phyloP scores from a whole-genome alignment of 2,113 vertebrate species.

The Ivindomyrus marchei region DNA sequence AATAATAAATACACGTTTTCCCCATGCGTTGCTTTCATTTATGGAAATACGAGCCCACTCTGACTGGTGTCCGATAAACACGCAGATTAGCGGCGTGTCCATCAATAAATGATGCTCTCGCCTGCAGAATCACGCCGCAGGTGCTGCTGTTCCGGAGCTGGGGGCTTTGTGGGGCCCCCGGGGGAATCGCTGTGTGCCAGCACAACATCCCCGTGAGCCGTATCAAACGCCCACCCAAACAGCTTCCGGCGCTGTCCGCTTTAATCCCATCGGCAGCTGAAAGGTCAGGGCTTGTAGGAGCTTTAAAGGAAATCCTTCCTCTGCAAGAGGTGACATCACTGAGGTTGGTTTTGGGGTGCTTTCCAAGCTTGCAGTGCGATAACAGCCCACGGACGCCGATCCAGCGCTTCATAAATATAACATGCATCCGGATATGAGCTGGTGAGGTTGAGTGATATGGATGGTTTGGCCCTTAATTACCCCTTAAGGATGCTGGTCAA shows the following conservation, averaged over 20 bases:
- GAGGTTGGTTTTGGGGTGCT: background rate
- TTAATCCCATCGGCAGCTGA: background rate
- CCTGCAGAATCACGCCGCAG: background rate
- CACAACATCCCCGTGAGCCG: background rate
- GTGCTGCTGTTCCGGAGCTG: background rate
- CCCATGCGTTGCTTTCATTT: background rate
- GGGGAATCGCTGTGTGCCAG: background rate
- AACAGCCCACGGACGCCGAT: background rate
- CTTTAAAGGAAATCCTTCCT: background rate
- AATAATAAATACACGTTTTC: background rate
- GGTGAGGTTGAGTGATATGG: too few relatives aligned
- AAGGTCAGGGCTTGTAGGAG: background rate
- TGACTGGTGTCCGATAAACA: slow-evolving; percentile 25
- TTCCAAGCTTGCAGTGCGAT: background rate
- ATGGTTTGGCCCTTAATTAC: background rate
- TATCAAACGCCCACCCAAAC: background rate
- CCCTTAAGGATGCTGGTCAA: too few relatives aligned
- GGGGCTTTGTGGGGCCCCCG: background rate
- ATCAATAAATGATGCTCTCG: slow-evolving; percentile 37
- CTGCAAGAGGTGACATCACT: background rate
- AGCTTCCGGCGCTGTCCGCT: background rate
- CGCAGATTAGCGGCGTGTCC: slow-evolving; percentile 36
- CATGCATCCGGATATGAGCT: background rate
- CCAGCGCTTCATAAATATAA: background rate
- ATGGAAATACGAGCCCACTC: background rate